Evolutionary conservation across 2,113 vertebrate genomes (phyloP).

Genomic region (Microcebus murinus): DNA sequence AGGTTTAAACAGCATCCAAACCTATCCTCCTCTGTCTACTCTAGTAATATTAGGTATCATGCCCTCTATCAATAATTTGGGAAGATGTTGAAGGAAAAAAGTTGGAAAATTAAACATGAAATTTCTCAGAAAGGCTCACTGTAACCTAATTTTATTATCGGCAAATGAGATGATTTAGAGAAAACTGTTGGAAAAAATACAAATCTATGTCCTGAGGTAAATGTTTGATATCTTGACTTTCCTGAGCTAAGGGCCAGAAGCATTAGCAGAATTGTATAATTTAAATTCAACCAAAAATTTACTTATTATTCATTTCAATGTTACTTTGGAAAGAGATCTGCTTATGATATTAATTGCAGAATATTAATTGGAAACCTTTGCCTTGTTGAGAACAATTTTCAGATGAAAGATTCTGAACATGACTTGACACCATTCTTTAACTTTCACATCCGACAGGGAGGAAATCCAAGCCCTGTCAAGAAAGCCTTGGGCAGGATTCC

Average conservation of each 20-base stretch:
- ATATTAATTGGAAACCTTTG: neutral
- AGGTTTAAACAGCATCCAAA: neutral
- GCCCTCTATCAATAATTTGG: neutral
- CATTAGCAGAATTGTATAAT: neutral
- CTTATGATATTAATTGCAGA: conserved; percentile 17
- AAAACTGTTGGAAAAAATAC: neutral
- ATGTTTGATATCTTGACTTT: neutral
- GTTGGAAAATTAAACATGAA: neutral
- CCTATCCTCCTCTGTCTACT: neutral
- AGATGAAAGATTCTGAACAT: neutral
- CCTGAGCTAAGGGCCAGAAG: neutral
- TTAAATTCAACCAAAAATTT: conserved; percentile 1
- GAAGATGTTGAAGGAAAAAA: neutral
- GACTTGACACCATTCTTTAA: neutral
- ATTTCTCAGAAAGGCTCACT: neutral
- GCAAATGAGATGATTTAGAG: conserved; percentile 16
- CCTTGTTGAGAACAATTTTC: neutral
- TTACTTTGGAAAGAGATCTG: neutral
- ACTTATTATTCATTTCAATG: neutral
- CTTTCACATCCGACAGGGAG: neutral
- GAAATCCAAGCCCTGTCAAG: neutral
- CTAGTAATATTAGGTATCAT: neutral
- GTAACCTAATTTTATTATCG: neutral
- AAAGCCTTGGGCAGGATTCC: neutral
- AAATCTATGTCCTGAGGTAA: neutral